Evolutionary conservation across 2,113 vertebrate species (phyloP), one percentile per base, ranked within the genome.

Genomic region (Sander lucioperca): DNA sequence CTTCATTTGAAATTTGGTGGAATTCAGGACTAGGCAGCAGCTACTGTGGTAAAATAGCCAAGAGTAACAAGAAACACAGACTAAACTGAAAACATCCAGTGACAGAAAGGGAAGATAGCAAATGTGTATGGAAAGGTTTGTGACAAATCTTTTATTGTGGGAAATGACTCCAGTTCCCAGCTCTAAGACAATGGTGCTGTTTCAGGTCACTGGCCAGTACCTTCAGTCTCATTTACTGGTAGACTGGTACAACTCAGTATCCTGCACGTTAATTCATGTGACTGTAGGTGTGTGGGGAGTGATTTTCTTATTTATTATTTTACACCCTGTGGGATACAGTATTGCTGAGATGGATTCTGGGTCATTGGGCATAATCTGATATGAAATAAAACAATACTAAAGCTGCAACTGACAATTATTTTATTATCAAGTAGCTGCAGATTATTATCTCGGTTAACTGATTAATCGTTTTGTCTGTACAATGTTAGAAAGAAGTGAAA

Each of bases 141-240:
- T 16, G 56, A 50, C 7, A 66, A 18, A 70, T 36, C 2, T 39
- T 58, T 27, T 13, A 27, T n/a, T 65, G 27, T 64, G 39, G 76
- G 79, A 89, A 87, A 83, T 91, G 77, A 81, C 74, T 83, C 63
- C 12, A 58, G 57, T 83, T 74, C 69, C 87, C 56, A 74, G 33
- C 18, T 71, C 25, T 27, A 43, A 72, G 67, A 88, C 77, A 82
- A 82, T 70, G 58, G 74, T 80, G 53, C 63, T 58, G 63, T 86
- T 67, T 79, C 45, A 82, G 59, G 19, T 58, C 54, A 78, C 43
- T 25, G 9, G 43, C 15, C 9, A 13, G 7, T 2, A 53, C n/a
- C 18, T 10, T 56, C 21, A 61, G n/a, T 65, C 14, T 27, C 18
- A 56, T 81, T 83, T 87, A 82, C 81, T 36, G 71, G 48, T 30